Evolutionary conservation across 1,140 invertebrate genomes (phyloP).

Genomic region (Leptinotarsa defecta): DNA sequence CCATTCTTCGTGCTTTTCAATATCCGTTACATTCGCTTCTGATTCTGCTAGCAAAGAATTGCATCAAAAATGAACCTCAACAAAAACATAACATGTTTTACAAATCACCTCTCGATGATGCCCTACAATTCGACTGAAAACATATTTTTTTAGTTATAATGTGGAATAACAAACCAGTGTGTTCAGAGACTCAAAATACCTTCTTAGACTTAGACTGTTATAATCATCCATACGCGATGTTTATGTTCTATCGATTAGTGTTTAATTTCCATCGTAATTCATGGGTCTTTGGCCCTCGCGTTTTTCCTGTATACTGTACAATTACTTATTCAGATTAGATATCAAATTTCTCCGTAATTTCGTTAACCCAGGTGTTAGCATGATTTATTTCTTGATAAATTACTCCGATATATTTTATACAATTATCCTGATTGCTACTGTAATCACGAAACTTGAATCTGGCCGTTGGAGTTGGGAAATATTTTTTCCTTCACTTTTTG

Average conservation of each 20-base stretch:
- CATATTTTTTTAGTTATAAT: no score
- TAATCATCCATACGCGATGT: background rate
- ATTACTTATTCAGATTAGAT: slow-evolving; percentile 44
- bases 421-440: slow-evolving; percentile 47
- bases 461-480: slow-evolving; percentile 19
- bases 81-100: no score
- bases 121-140: no score
- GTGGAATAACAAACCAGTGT: no score
- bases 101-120: no score
- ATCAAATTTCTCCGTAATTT: slow-evolving; percentile 42
- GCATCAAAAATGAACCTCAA: no score
- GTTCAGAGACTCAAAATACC: no score
- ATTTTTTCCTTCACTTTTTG: slow-evolving; percentile 15
- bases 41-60: no score
- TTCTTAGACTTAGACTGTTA: no score
- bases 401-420: slow-evolving; percentile 47
- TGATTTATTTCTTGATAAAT: slow-evolving; percentile 50
- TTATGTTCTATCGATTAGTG: slow-evolving; percentile 2
- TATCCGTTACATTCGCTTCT: no score
- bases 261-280: slow-evolving; percentile 1
- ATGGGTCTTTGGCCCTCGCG: slow-evolving; percentile 1
- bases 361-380: slow-evolving; percentile 49
- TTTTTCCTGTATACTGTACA: slow-evolving; percentile 2
- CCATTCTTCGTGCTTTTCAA: no score
- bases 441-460: slow-evolving; percentile 43